These are phyloP conservation scores for Musca domestica DNA, from an alignment of 1,140 invertebrate genomes.

Conservation along the genomic window DNA sequence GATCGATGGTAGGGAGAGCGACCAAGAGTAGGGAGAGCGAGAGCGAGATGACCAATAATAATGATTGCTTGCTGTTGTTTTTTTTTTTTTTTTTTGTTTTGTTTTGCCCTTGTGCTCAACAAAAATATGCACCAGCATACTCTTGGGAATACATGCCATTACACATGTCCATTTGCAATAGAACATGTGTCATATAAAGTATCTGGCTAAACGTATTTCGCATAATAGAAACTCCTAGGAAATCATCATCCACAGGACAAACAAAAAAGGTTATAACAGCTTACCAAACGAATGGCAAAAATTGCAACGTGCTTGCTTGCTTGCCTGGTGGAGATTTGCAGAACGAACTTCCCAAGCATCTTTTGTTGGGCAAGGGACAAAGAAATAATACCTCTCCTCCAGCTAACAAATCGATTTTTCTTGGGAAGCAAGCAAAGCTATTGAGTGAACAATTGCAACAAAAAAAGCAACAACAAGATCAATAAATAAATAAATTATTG, in stretches of 20 bases:
- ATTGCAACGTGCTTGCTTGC: too few relatives aligned
- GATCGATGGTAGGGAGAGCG: neutral
- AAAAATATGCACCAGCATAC: constrained; percentile 24
- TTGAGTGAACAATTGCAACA: neutral
- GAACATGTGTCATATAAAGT: constrained; percentile 44
- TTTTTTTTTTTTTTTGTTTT: neutral
- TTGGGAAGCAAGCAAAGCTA: neutral
- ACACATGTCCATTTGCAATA: constrained; percentile 46
- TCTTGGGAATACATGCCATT: constrained; percentile 46
- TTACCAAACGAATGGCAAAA: too few relatives aligned
- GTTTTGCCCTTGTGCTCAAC: neutral
- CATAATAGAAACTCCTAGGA: too few relatives aligned
- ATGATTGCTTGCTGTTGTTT: neutral
- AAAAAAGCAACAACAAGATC: neutral
- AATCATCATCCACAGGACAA: too few relatives aligned
- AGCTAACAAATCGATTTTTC: constrained; percentile 11
- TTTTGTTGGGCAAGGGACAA: too few relatives aligned
- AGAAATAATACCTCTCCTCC: too few relatives aligned
- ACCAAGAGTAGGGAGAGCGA: neutral
- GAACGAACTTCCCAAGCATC: too few relatives aligned
- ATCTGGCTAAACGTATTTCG: too few relatives aligned
- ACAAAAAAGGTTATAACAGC: too few relatives aligned
- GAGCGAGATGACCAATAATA: neutral
- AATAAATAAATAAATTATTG: constrained; percentile 23
- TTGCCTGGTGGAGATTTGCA: too few relatives aligned